A percentile compares a stretch with the other conserved stretches of the same genome.
Conservation (phyloP, 2,888 invertebrate genomes). For the Lasioglossum morio region DNA sequence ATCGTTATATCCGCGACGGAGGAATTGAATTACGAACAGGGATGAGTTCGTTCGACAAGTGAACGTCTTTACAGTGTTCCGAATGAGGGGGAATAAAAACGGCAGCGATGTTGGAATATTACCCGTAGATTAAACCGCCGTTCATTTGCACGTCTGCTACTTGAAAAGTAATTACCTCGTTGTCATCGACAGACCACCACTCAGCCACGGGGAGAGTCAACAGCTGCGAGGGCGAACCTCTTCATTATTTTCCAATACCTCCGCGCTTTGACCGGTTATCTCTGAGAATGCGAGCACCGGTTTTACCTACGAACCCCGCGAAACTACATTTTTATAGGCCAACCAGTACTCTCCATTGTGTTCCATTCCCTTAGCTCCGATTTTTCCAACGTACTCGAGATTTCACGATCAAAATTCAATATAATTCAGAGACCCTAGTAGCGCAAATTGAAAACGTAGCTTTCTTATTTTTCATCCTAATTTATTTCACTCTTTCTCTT, state of each 20-base stretch:
- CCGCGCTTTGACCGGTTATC: constrained; percentile 54
- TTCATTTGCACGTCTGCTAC: constrained; percentile 79
- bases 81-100: constrained; percentile 51
- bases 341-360: constrained; percentile 37
- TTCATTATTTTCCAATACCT: constrained; percentile 77
- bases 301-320: constrained; percentile 39
- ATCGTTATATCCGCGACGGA: constrained; percentile 10
- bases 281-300: constrained; percentile 45
- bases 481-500: too few species aligned
- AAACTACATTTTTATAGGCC: constrained; percentile 37
- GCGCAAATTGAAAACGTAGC: too few species aligned
- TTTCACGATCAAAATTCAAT: background rate
- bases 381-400: background rate
- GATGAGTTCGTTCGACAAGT: constrained; percentile 24
- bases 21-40: constrained; percentile 33
- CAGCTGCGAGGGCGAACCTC: constrained; percentile 71
- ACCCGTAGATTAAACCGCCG: constrained; percentile 76
- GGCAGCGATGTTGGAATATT: constrained; percentile 65
- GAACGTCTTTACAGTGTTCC: constrained; percentile 10
- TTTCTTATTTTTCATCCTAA: too few species aligned
- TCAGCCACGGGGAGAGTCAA: constrained; percentile 68
- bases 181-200: constrained; percentile 80
- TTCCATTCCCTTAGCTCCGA: background rate
- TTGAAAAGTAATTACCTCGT: constrained; percentile 82
- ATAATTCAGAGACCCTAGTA: background rate